A percentile compares a stretch with the other conserved stretches of the same genome.
phyloP scores from a whole-genome alignment of 2,888 invertebrate genomes.

The Hemistola chrysoprasaria region DNA sequence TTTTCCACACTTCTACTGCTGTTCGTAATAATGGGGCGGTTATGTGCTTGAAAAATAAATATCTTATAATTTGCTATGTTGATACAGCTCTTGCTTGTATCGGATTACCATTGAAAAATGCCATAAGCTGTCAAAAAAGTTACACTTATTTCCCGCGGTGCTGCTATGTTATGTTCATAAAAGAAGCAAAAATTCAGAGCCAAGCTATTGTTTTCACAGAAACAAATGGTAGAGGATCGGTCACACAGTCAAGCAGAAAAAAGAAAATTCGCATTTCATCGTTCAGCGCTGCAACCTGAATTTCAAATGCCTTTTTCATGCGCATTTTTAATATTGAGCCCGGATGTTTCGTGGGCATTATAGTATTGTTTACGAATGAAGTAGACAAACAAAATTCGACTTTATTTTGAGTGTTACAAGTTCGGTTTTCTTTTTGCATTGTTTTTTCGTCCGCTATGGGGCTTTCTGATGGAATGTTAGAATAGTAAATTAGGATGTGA shows the following conservation, averaged over 20 bases:
- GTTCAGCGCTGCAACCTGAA: slow-evolving; percentile 19
- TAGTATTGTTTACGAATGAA: neutral
- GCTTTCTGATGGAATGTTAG: neutral
- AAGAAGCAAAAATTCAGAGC: neutral
- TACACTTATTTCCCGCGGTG: too few species aligned
- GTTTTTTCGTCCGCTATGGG: too few species aligned
- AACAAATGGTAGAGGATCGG: slow-evolving; percentile 7
- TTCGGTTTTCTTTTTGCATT: too few species aligned
- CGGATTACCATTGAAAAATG: too few species aligned
- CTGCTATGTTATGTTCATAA: too few species aligned
- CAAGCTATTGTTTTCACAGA: neutral
- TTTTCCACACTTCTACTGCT: too few species aligned
- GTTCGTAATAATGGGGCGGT: too few species aligned
- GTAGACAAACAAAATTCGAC: slow-evolving; percentile 1
- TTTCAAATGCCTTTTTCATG: slow-evolving; percentile 20
- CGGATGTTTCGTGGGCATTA: neutral
- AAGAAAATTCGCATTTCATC: slow-evolving; percentile 28
- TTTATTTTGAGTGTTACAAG: neutral
- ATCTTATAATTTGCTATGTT: too few species aligned
- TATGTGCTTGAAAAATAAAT: too few species aligned
- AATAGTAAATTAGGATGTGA: too few species aligned
- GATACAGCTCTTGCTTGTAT: too few species aligned
- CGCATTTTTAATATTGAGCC: slow-evolving; percentile 11
- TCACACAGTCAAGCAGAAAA: slow-evolving; percentile 9
- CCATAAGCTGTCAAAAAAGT: too few species aligned